Base-by-base conservation (phyloP, 2,888 invertebrate species). In the Poecilobothrus nobilitatus region DNA sequence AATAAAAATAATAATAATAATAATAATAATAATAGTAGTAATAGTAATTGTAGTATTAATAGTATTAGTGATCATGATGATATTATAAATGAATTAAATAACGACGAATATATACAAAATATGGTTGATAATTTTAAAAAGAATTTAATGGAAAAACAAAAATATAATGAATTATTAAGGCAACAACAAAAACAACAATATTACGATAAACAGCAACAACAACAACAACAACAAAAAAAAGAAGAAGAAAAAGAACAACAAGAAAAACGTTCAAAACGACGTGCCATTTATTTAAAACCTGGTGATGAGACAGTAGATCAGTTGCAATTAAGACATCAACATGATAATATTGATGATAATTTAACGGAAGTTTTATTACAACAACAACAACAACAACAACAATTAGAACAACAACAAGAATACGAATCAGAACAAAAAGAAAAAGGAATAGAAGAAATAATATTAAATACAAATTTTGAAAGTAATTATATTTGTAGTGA, bases 61-160 rank as follows among this genome's bases (percentile, higher is more conserved):
- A 18, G 18, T 15, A 18, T 5, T 53, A 53, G 6, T 6, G 6
- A 15, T 53, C 2, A n/a, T 53, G 18, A 15, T 53, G 15, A 15
- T 53, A 18, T 2, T 53, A 18, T 9, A 12, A 53, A 4, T 15
- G 20, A 21, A 20, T 20, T 6, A 9, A 15, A 20, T 20, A 22
- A 21, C 20, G 63, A 63, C 21, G 10, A 63, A 63, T 63, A 63
- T 21, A 63, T 12, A 20, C 63, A 22, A 69, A 74, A 74, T 70
- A 73, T 79, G 74, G 76, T 80, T 10, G 74, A 76, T 34, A 76
- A 79, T 70, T 81, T 81, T 67, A 80, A 79, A 72, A 76, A 76
- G 21, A 77, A 78, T 74, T 71, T 80, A 66, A 72, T 77, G 71
- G 75, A 76, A 33, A 78, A 76, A 71, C 75, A 74, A 71, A 73